These are phyloP conservation scores for Drosophila sproati DNA, from an alignment of 1,140 invertebrate species.

Conservation along the genomic window DNA sequence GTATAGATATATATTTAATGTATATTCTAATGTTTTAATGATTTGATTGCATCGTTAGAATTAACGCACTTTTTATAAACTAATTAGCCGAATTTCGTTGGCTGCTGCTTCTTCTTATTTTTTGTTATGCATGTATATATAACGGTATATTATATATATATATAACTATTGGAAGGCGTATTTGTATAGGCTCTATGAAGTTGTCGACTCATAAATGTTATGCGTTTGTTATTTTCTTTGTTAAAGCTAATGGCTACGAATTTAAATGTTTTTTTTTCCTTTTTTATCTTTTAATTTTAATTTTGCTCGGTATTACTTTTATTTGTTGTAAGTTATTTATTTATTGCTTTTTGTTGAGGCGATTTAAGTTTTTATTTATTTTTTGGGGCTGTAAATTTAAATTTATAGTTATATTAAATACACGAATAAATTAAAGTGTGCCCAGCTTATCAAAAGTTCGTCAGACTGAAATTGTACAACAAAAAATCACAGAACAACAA, in stretches of 20 bases:
- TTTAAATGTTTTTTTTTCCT: constrained; percentile 16
- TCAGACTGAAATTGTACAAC: constrained; percentile 15
- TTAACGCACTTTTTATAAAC: constrained; percentile 66
- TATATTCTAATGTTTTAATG: constrained; percentile 44
- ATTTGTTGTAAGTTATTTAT: constrained; percentile 35
- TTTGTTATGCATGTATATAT: constrained; percentile 47
- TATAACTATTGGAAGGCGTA: constrained; percentile 77
- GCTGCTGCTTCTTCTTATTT: background rate
- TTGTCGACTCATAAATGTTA: constrained; percentile 58
- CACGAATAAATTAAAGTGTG: constrained; percentile 8
- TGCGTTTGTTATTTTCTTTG: constrained; percentile 33
- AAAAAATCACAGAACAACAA: constrained; percentile 22
- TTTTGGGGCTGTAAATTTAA: constrained; percentile 53
- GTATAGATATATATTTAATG: constrained; percentile 21
- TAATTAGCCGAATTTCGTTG: constrained; percentile 10
- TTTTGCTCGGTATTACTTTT: constrained; percentile 19
- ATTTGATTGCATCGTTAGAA: constrained; percentile 75
- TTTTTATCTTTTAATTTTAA: constrained; percentile 40
- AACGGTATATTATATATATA: constrained; percentile 67
- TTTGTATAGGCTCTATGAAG: constrained; percentile 66
- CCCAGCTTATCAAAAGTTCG: constrained; percentile 23
- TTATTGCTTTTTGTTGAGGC: constrained; percentile 73
- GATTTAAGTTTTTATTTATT: constrained; percentile 42
- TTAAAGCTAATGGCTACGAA: constrained; percentile 73
- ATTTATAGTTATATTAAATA: constrained; percentile 22